phyloP scores from a whole-genome alignment of 2,888 invertebrate species.

The Leptothorax acervorum region DNA sequence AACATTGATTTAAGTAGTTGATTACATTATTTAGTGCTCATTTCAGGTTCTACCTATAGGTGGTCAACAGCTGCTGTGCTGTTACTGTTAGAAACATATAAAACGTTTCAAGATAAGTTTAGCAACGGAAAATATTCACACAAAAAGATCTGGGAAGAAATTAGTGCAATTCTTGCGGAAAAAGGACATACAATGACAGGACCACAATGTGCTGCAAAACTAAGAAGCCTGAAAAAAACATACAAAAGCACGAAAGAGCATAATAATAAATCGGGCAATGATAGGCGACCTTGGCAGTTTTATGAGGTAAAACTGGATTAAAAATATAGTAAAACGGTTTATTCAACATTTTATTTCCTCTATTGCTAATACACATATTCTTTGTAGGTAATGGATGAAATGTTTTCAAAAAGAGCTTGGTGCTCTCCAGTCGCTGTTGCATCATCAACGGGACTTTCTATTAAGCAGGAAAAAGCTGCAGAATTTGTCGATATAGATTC shows the following conservation, averaged over 20 bases:
- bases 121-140: not conserved
- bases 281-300: conserved; percentile 10
- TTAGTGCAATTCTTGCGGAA: not conserved
- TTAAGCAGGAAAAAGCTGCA: not conserved
- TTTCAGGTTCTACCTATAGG: too few species aligned
- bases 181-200: not conserved
- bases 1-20: not conserved
- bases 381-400: conserved; percentile 5
- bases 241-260: not conserved
- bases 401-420: not conserved
- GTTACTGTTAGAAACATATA: too few species aligned
- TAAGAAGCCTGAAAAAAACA: not conserved
- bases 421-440: not conserved
- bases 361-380: not conserved
- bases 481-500: not conserved
- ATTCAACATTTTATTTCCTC: not conserved
- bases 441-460: not conserved
- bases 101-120: not conserved
- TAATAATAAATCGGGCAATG: not conserved
- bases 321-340: not conserved
- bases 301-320: not conserved
- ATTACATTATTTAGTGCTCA: too few species aligned
- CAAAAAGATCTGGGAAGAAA: conserved; percentile 2
- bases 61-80: too few species aligned
- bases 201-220: not conserved